Base-by-base conservation (phyloP, 2,888 invertebrate genomes). In the Mylabris sibirica region DNA sequence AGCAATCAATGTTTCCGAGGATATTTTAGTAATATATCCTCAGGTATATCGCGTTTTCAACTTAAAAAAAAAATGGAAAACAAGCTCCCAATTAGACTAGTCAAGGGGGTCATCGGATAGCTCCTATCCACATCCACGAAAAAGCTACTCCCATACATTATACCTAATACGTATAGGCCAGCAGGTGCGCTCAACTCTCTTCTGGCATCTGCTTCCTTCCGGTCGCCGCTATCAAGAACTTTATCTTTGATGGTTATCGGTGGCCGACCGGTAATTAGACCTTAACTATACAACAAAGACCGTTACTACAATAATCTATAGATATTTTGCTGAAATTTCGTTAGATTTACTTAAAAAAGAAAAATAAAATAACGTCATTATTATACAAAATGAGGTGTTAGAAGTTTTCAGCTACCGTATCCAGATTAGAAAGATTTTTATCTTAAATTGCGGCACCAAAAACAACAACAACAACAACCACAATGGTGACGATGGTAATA, bases 151-250 rank as follows among this genome's bases (percentile, higher is more conserved):
- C 49, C n/a, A n/a, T n/a, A n/a, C n/a, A n/a, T 30, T 30, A 30
- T 30, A 30, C 5, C 5, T 30, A 30, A 6, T 17, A 44, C 4
- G 35, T 14, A 41, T 44, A 9, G 11, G 20, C 20, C 38, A 66
- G 73, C 74, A 73, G 74, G 74, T 72, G 74, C 64, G 74, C 65
- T 67, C 64, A 60, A 70, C 67, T 70, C 70, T 71, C 34, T 12
- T 66, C 72, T 74, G 79, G 82, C 82, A 82, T 82, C 82, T 80
- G 80, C 78, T 82, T 81, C 81, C 82, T 82, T 82, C 82, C 82
- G 81, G 80, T 77, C 44, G 44, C 17, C 73, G 75, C 75, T 79
- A 78, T 79, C 79, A 77, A 72, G 75, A 76, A 70, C 74, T 71
- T 70, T 75, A 79, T 79, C 79, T 80, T 75, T 70, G 79, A 80